Conservation (phyloP, 2,797 vertebrate genomes). For the Hypotaenidia philippensis region DNA sequence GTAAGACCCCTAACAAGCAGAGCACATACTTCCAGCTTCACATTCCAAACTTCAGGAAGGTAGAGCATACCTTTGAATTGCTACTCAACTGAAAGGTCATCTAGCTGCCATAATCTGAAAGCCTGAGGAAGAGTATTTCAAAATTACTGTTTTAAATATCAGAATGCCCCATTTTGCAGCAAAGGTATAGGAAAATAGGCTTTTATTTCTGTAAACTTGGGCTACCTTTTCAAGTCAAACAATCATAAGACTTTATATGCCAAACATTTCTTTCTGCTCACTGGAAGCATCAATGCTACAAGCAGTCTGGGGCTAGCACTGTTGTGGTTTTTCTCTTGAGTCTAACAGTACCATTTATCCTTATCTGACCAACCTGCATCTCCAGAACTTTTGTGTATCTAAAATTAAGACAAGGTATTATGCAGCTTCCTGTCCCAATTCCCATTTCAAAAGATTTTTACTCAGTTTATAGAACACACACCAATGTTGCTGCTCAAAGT, state of each 20-base stretch:
- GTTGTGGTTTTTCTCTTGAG: background rate
- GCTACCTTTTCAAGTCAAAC: background rate
- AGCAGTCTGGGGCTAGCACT: background rate
- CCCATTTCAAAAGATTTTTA: background rate
- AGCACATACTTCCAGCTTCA: background rate
- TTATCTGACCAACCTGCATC: background rate
- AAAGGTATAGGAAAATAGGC: background rate
- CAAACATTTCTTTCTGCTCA: slow-evolving; percentile 12
- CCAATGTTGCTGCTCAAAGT: background rate
- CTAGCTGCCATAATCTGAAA: background rate
- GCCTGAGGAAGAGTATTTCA: background rate
- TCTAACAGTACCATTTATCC: background rate
- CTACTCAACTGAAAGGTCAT: background rate
- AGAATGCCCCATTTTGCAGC: background rate
- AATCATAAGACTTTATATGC: background rate
- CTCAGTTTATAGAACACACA: background rate
- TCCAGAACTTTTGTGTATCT: background rate
- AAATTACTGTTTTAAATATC: background rate
- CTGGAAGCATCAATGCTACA: background rate
- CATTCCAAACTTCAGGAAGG: background rate
- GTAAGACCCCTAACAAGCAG: background rate
- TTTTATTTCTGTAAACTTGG: slow-evolving; percentile 18
- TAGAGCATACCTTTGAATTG: background rate
- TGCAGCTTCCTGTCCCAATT: background rate
- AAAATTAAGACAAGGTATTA: background rate